phyloP scores from a whole-genome alignment of 2,113 vertebrate species.

The Takifugu bimaculatus region DNA sequence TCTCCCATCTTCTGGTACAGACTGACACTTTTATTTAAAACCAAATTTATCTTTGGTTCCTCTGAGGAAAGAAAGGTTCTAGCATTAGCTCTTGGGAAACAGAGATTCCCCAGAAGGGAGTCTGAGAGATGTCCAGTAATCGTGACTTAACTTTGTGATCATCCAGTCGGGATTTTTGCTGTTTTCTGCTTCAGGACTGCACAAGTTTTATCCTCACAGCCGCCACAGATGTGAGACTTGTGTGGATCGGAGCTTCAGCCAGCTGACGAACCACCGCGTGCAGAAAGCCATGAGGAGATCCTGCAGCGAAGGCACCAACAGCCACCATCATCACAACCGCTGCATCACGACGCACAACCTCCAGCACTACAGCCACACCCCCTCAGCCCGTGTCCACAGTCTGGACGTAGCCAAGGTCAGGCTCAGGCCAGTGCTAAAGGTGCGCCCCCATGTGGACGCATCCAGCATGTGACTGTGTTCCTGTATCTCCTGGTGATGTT shows the following conservation, averaged over 20 bases:
- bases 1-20: too few species aligned
- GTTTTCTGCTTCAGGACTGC: conserved; percentile 66
- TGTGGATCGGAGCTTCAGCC: conserved; percentile 60
- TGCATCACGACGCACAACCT: conserved; percentile 28
- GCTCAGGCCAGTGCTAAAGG: too few species aligned
- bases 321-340: conserved; percentile 35
- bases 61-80: too few species aligned
- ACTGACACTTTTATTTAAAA: too few species aligned
- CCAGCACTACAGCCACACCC: conserved; percentile 41
- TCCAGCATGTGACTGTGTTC: too few species aligned
- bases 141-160: too few species aligned
- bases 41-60: too few species aligned
- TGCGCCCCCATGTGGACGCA: too few species aligned
- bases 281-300: conserved; percentile 87
- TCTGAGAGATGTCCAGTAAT: too few species aligned
- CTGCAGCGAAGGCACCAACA: conserved; percentile 84
- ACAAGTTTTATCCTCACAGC: conserved; percentile 71
- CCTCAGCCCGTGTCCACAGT: conserved; percentile 64
- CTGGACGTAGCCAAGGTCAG: conserved; percentile 67
- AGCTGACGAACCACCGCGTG: conserved; percentile 51
- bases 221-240: conserved; percentile 76
- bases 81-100: too few species aligned
- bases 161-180: background rate
- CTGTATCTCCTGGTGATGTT: too few species aligned
- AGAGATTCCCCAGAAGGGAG: too few species aligned